Evolutionary conservation across 2,888 invertebrate genomes (phyloP).

Genomic region (Malthinus seriepunctatus): DNA sequence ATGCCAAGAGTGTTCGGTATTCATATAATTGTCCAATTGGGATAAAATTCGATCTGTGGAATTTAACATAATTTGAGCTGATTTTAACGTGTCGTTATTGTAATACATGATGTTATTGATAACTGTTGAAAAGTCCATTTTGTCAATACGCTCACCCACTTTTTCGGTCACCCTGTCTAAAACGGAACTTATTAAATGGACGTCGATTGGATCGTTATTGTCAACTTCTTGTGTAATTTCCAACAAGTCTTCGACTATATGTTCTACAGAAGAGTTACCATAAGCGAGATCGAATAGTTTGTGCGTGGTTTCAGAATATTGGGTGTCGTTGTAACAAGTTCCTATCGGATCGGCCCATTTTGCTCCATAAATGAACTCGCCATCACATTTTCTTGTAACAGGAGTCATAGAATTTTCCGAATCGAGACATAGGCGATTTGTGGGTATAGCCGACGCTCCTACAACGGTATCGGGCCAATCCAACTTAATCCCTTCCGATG

Average conservation of each 20-base stretch:
- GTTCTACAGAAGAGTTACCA: conserved; percentile 7
- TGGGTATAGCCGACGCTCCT: conserved; percentile 58
- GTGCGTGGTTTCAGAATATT: conserved; percentile 10
- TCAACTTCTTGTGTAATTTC: conserved; percentile 5
- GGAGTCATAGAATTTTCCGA: conserved; percentile 61
- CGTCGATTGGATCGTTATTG: conserved; percentile 7
- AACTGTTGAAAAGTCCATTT: conserved; percentile 52
- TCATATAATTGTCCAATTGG: conserved; percentile 60
- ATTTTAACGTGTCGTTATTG: conserved; percentile 48
- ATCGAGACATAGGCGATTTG: conserved; percentile 54
- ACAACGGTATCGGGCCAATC: conserved; percentile 56
- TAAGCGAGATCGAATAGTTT: conserved; percentile 11
- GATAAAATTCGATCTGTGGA: conserved; percentile 65
- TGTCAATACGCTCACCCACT: neutral
- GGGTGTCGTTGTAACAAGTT: conserved; percentile 1
- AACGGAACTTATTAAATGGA: conserved; percentile 10
- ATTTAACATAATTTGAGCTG: conserved; percentile 59
- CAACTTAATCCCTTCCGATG: conserved; percentile 12
- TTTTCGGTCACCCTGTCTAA: neutral
- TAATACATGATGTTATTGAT: conserved; percentile 57
- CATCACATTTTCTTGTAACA: conserved; percentile 58
- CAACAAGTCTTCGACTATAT: conserved; percentile 7
- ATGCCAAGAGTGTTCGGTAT: neutral
- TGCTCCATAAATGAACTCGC: conserved; percentile 61
- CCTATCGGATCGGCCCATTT: conserved; percentile 52